Base-by-base conservation (phyloP, 2,797 vertebrate genomes). In the Lepidocolaptes lacrymiger region DNA sequence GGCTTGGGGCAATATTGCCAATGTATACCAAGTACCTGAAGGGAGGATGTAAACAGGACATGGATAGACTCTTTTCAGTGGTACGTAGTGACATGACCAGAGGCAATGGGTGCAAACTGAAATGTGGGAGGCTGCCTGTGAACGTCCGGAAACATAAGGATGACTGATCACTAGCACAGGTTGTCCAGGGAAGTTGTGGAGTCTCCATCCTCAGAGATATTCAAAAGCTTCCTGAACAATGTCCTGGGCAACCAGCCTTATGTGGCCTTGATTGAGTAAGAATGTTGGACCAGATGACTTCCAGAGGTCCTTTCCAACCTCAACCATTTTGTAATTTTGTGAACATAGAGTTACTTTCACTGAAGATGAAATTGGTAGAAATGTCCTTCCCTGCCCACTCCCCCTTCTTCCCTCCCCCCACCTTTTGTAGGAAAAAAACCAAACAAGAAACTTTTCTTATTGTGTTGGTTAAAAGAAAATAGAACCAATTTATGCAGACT, bases 391-490 rank as follows among this genome's bases (percentile, higher is more conserved):
- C 7, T 54, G 28, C 30, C 12, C 49, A 37, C 37, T 37, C 52
- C 52, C 30, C 10, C 30, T 19, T 3, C 12, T 37, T 10, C 5
- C 20, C 0, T 4, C 2, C 2, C 3, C 1, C 16, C 21, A 1
- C 30, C 21, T 19, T 49, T 58, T 61, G 3, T 39, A 34, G 4
- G 14, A 21, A 41, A 39, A 28, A 61, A 46, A 22, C 10, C 9
- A 20, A 51, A 48, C 12, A 51, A 54, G 27, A 48, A 80, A 10
- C 16, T 85, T 48, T 76, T 72, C 23, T 55, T 61, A n/a, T 4
- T 83, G 15, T 88, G 12, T 7, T 62, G 10, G 18, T 80, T 85
- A 83, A 73, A n/a, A 77, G 61, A 61, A 80, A 91, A 62, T 19
- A 46, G 51, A 71, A 37, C 23, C 15, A 26, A 36, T 66, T 92